A percentile compares a stretch with the other conserved stretches of the same genome.
Conservation (phyloP, 2,888 invertebrate species). For the Flabesymbios commensalis region DNA sequence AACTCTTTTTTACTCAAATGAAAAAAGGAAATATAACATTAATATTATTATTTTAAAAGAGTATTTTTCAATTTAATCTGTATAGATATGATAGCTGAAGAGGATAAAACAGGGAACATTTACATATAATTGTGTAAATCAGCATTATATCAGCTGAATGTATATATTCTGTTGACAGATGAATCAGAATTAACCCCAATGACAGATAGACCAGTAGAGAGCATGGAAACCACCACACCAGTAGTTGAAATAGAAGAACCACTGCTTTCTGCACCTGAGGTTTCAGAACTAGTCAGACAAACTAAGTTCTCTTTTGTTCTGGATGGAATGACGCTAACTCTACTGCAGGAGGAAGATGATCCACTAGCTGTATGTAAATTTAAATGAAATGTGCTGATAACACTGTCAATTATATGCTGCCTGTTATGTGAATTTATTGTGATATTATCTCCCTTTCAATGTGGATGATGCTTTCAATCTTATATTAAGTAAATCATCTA, state of each 20-base stretch:
- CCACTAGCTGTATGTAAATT: conserved; percentile 10
- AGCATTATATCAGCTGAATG: no score
- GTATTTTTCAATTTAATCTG: no score
- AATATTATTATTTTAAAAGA: no score
- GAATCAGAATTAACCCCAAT: conserved; percentile 20
- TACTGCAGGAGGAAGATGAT: conserved; percentile 50
- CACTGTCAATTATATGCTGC: no score
- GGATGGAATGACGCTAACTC: conserved; percentile 73
- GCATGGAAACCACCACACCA: conserved; percentile 23
- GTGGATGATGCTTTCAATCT: neutral
- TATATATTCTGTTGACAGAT: conserved; percentile 10
- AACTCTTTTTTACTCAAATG: no score
- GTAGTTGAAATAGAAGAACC: conserved; percentile 33
- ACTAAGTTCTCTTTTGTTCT: conserved; percentile 50
- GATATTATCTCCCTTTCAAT: neutral
- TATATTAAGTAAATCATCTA: no score
- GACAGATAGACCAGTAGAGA: conserved; percentile 4
- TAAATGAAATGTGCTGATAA: no score
- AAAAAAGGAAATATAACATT: no score
- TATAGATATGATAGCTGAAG: no score
- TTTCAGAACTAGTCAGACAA: conserved; percentile 25
- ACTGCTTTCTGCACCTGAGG: conserved; percentile 29
- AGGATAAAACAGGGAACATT: neutral
- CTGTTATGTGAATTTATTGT: neutral
- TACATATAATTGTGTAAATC: neutral